Conservation (phyloP, 1,140 invertebrate species). For the Dufourea novaeangliae region DNA sequence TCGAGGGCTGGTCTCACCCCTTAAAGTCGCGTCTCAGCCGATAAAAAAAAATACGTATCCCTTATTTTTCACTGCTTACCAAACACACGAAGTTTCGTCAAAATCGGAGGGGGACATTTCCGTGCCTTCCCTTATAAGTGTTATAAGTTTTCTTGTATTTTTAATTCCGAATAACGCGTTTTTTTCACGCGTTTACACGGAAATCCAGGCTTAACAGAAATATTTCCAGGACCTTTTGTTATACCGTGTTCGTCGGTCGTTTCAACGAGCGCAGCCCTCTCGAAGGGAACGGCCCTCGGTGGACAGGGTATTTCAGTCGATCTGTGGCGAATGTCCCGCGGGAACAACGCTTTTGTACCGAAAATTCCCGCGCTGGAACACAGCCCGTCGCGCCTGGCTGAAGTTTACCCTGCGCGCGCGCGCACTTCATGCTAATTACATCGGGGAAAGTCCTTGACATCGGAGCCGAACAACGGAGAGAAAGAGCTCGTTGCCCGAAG, state of each 20-base stretch:
- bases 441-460: constrained; percentile 47
- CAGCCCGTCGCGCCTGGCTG: not conserved
- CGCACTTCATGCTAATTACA: constrained; percentile 34
- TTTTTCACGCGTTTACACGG: too few relatives aligned
- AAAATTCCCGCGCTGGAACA: constrained; percentile 3
- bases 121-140: too few relatives aligned
- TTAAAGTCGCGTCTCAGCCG: too few relatives aligned
- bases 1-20: too few relatives aligned
- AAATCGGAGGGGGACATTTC: too few relatives aligned
- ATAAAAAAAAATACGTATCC: too few relatives aligned
- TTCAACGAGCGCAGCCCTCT: not conserved
- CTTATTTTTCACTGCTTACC: too few relatives aligned
- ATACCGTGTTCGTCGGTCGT: not conserved
- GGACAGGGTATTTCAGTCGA: not conserved
- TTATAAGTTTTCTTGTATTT: too few relatives aligned
- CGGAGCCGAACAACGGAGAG: constrained; percentile 23
- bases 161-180: too few relatives aligned
- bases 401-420: constrained; percentile 12
- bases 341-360: constrained; percentile 12
- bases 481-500: constrained; percentile 9
- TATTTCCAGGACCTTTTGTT: too few relatives aligned
- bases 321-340: constrained; percentile 9
- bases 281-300: not conserved
- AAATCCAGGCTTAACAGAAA: too few relatives aligned
- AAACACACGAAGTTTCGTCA: too few relatives aligned